phyloP scores from a whole-genome alignment of 2,797 vertebrate genomes.

The Glossophaga mutica region DNA sequence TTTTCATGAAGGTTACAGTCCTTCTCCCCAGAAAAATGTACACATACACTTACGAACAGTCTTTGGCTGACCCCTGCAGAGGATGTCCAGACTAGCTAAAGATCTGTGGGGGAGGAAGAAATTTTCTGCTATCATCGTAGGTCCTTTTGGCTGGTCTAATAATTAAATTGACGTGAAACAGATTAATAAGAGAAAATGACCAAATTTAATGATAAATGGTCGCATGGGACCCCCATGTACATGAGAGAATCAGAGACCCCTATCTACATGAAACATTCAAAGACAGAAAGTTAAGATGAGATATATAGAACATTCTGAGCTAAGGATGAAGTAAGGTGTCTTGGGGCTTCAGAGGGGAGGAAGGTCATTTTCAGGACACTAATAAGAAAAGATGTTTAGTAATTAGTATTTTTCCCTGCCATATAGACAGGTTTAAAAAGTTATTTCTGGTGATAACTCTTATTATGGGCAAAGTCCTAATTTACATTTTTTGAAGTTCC shows the following conservation, averaged over 20 bases:
- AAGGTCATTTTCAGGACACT: neutral
- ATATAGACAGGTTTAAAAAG: neutral
- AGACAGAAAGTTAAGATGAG: neutral
- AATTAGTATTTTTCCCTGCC: neutral
- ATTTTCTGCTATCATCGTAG: neutral
- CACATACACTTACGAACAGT: neutral
- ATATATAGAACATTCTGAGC: neutral
- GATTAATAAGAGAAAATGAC: neutral
- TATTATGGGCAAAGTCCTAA: neutral
- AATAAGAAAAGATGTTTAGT: neutral
- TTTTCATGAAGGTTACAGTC: neutral
- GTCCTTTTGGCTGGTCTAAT: neutral
- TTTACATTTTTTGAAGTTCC: neutral
- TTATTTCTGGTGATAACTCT: neutral
- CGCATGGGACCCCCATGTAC: neutral
- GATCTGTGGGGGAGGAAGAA: neutral
- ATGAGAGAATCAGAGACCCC: neutral
- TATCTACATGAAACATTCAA: neutral
- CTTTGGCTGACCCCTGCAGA: neutral
- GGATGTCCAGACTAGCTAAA: neutral
- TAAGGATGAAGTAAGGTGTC: neutral
- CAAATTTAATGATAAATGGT: neutral
- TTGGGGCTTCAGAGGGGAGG: neutral
- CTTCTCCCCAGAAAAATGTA: neutral
- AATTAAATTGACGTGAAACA: neutral